These are phyloP conservation scores for Pangasius larnaudii DNA, from an alignment of 2,797 vertebrate species.

Conservation along the genomic window DNA sequence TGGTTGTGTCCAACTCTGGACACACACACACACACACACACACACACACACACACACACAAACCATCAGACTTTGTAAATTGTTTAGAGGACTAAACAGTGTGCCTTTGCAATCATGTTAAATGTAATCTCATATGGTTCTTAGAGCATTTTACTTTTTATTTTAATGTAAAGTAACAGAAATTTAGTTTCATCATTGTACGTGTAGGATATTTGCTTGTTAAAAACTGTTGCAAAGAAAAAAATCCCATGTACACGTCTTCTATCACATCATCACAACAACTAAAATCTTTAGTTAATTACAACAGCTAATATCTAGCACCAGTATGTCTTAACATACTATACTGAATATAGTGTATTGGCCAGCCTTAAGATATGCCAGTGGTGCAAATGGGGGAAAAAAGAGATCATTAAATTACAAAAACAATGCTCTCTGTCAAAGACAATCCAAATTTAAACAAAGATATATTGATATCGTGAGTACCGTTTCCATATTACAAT, in stretches of 20 bases:
- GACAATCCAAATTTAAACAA: background rate
- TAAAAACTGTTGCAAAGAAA: no score
- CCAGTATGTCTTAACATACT: background rate
- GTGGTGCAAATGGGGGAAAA: background rate
- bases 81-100: no score
- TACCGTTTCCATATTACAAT: background rate
- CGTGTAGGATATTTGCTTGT: background rate
- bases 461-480: background rate
- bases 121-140: background rate
- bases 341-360: background rate
- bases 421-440: background rate
- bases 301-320: background rate
- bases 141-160: no score
- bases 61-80: background rate
- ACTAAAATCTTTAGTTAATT: background rate
- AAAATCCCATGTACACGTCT: no score
- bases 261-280: background rate
- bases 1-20: background rate
- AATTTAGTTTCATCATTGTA: background rate
- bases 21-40: no score
- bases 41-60: no score
- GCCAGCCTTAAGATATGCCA: background rate
- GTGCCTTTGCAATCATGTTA: no score
- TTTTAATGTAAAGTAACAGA: background rate
- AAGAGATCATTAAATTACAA: background rate